Evolutionary conservation across 2,888 invertebrate species (phyloP), one percentile per base, ranked within the genome.

Genomic region (Dasypogon diadema): DNA sequence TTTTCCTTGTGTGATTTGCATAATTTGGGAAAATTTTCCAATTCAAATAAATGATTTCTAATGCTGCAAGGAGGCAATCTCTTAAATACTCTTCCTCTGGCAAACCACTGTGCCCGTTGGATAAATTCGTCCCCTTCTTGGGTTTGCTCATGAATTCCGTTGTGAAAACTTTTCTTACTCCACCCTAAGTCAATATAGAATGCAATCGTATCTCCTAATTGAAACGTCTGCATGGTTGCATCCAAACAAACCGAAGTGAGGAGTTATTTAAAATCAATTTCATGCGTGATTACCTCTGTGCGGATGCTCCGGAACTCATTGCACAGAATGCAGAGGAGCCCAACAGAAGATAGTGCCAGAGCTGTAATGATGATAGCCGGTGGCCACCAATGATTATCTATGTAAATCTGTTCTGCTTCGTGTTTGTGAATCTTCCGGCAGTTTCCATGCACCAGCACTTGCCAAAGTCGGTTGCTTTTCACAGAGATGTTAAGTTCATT

Each of bases 231-330:
- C 24, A 46, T 48, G 48, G 48, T 48, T 48, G 65, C 16, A 68
- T 48, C 48, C 48, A 68, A 68, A 68, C 65, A 68, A 48, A 48
- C 8, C 16, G 16, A 68, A 68, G 65, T 68, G 48, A 16, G 24
- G 65, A 48, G 48, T 48, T 48, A 68, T 48, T 68, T 22, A 18
- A 68, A 68, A 68, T 68, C 46, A 68, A 68, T 68, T 68, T 26
- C 26, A 48, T 26, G 65, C 46, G 34, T 68, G 65, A 48, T 68
- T 68, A 68, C 26, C 46, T 60, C 26, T 14, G 24, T 12, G n/a
- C n/a, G 24, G 21, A 10, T 54, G 26, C 22, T 46, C 46, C 42
- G 14, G 42, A 21, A 16, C 42, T 37, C 63, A 12, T 5, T n/a
- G n/a, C n/a, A 10, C 1, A 22, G 18, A 6, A 14, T 63, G 14